These are phyloP conservation scores for Limenitis camilla DNA, from an alignment of 2,888 invertebrate genomes.

Conservation along the genomic window DNA sequence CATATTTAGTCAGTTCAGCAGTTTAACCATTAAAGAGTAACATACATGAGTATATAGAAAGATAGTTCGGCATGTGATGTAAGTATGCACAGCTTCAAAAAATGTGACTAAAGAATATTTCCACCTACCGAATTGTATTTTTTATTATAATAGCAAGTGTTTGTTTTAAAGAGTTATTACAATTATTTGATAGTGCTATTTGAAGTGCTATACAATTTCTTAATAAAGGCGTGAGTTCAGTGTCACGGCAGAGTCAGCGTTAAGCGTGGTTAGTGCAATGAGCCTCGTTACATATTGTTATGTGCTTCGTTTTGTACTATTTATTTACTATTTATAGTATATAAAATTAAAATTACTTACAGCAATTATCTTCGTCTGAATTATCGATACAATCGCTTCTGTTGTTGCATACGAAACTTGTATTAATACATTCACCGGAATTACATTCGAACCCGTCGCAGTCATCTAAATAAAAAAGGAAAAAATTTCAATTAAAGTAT, in stretches of 20 bases:
- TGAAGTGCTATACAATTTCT: too few relatives aligned
- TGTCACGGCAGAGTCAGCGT: constrained; percentile 5
- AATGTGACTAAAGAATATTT: too few relatives aligned
- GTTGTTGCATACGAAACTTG: constrained; percentile 77
- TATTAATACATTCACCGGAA: constrained; percentile 76
- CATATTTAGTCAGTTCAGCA: too few relatives aligned
- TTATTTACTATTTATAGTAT: not conserved
- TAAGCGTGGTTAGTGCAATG: constrained; percentile 21
- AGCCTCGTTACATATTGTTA: constrained; percentile 6
- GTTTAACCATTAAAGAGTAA: too few relatives aligned
- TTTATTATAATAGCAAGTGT: too few relatives aligned
- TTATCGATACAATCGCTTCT: constrained; percentile 74
- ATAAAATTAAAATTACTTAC: constrained; percentile 40
- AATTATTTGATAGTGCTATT: not conserved
- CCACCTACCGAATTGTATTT: too few relatives aligned
- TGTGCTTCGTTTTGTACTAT: too few relatives aligned
- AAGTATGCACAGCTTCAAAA: too few relatives aligned
- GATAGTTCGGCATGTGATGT: too few relatives aligned
- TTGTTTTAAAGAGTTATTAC: not conserved
- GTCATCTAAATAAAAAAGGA: constrained; percentile 29
- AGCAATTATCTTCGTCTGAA: constrained; percentile 76
- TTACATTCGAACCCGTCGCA: constrained; percentile 44
- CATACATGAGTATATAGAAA: too few relatives aligned
- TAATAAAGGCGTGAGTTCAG: constrained; percentile 10
- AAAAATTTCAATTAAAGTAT: not conserved